Conservation (phyloP, 2,797 vertebrate genomes). For the Lemur catta region DNA sequence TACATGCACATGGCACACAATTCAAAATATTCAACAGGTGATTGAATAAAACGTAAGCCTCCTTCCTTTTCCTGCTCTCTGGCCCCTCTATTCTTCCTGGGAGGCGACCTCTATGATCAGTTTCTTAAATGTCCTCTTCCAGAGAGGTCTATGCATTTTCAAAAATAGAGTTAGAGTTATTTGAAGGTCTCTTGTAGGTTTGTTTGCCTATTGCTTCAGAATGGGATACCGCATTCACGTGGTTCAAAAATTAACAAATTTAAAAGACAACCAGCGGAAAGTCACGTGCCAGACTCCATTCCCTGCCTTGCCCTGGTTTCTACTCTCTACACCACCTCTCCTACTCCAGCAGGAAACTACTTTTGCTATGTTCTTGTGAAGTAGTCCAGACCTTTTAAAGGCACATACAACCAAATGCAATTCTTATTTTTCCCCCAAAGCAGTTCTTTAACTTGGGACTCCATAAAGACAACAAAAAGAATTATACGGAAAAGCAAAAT, state of each 20-base stretch:
- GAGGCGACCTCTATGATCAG: not conserved
- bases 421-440: not conserved
- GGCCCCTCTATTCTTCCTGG: not conserved
- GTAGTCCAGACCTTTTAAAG: not conserved
- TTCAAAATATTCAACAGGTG: not conserved
- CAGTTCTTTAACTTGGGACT: not conserved
- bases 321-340: not conserved
- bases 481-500: not conserved
- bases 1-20: not conserved
- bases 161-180: not conserved
- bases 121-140: not conserved
- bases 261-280: not conserved
- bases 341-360: rapidly evolving
- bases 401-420: not conserved
- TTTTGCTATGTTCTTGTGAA: not conserved
- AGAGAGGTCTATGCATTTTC: not conserved
- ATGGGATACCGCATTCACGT: not conserved
- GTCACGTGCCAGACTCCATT: not conserved
- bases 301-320: not conserved
- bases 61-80: not conserved
- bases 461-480: not conserved
- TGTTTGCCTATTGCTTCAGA: constrained; percentile 5
- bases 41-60: not conserved
- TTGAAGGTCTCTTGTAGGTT: not conserved
- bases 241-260: not conserved